Evolutionary conservation across 1,140 invertebrate species (phyloP), one percentile per base, ranked within the genome.

Genomic region (Trichogramma pretiosum): DNA sequence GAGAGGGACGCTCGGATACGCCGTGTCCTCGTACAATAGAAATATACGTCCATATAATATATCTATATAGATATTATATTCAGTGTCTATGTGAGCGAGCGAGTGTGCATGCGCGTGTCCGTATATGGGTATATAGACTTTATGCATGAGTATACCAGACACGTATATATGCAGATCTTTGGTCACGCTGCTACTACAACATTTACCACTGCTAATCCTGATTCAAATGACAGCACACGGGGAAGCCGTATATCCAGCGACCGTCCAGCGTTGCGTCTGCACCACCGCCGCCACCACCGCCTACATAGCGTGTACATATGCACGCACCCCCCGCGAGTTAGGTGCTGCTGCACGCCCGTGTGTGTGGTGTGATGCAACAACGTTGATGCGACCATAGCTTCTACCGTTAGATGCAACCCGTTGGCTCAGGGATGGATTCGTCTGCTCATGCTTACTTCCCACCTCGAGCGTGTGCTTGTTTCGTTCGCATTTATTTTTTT

Each of bases 151-250:
- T 11, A 28, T 19, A 28, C 1, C 2, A 17, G 10, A 38, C 23
- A 42, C 11, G 13, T 3, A 3, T 38, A 33, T n/a, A 48, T 11
- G 23, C 17, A 35, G 24, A 49, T 49, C 34, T 28, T 23, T 18
- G 4, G 40, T 34, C 30, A 17, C 33, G 22, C 18, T 42, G 40
- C 46, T 23, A 33, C 41, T 44, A 50, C 36, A 30, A 18, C n/a
- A n/a, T 14, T 41, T 34, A 24, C 34, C 24, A 11, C 39, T 23
- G 46, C 50, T 63, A 63, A 67, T 65, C 56, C 58, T 57, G 49
- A 64, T 63, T 62, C 57, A 57, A 61, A 60, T 64, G 57, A 63
- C 61, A 63, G 56, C 52, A 54, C 52, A 59, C 54, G 52, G 53
- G 51, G 64, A 67, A 67, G 64, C 64, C 64, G 14, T 65, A 64